Percentiles rank a stretch among this genome's conserved stretches.
Conservation (phyloP, 1,140 invertebrate genomes). For the Coptotermes formosanus region DNA sequence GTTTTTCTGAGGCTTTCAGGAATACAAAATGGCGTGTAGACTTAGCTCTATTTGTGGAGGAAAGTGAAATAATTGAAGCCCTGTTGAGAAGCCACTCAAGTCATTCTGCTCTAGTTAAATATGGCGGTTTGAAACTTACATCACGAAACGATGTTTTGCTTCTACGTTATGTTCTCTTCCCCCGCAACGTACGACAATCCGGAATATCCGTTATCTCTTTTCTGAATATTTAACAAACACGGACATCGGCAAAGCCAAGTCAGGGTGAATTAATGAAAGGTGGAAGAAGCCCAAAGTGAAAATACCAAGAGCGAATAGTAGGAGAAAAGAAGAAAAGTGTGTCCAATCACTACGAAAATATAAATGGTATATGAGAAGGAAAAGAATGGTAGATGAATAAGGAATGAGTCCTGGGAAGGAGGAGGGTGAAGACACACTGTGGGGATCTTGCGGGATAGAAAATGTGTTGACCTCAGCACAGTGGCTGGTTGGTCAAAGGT, state of each 20-base stretch:
- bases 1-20: neutral
- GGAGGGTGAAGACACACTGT: neutral
- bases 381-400: constrained; percentile 8
- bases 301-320: neutral
- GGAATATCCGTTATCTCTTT: too few species aligned
- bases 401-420: neutral
- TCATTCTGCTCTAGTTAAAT: neutral
- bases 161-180: neutral
- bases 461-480: neutral
- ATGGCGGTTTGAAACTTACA: neutral
- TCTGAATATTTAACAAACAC: constrained; percentile 2
- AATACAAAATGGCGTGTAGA: neutral
- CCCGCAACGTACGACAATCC: too few species aligned
- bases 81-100: neutral
- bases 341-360: neutral
- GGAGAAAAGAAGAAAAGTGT: neutral
- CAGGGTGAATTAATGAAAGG: neutral
- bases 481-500: neutral
- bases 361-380: neutral
- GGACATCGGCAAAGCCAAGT: neutral
- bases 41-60: neutral
- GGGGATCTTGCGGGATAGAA: neutral
- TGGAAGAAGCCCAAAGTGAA: neutral
- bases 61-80: neutral
- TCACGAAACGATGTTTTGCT: neutral